Percentiles rank a stretch among this genome's conserved stretches.
Evolutionary conservation across 2,113 vertebrate species (phyloP).

Genomic region (Aleadryas rufinucha): DNA sequence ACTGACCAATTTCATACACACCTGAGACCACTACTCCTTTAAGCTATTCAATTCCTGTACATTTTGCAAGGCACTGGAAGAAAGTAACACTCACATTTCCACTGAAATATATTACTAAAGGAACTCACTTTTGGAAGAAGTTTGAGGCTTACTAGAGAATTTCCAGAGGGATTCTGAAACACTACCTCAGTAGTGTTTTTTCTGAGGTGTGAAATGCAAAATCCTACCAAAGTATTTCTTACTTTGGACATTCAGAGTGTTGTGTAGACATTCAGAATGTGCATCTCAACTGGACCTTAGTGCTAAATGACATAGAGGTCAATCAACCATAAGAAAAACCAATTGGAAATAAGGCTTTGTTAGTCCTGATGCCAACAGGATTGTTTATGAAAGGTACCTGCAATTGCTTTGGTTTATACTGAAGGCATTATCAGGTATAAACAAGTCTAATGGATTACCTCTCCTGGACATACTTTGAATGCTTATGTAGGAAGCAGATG

Average conservation of each 20-base stretch:
- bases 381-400: background rate
- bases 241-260: background rate
- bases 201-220: background rate
- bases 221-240: background rate
- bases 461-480: background rate
- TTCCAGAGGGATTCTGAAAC: background rate
- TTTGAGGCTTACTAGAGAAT: background rate
- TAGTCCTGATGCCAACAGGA: background rate
- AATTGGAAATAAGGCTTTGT: background rate
- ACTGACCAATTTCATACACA: background rate
- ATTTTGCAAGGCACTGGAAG: background rate
- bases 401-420: background rate
- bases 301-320: background rate
- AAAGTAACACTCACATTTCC: fast-evolving
- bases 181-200: background rate
- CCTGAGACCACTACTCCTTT: background rate
- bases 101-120: background rate
- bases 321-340: background rate
- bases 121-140: background rate
- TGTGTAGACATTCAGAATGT: background rate
- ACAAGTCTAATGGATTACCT: background rate
- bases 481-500: background rate
- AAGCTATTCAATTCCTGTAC: background rate
- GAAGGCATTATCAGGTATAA: background rate
- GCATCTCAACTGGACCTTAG: background rate